phyloP scores from a whole-genome alignment of 2,797 vertebrate genomes.

The Enteromius fasciolatus region DNA sequence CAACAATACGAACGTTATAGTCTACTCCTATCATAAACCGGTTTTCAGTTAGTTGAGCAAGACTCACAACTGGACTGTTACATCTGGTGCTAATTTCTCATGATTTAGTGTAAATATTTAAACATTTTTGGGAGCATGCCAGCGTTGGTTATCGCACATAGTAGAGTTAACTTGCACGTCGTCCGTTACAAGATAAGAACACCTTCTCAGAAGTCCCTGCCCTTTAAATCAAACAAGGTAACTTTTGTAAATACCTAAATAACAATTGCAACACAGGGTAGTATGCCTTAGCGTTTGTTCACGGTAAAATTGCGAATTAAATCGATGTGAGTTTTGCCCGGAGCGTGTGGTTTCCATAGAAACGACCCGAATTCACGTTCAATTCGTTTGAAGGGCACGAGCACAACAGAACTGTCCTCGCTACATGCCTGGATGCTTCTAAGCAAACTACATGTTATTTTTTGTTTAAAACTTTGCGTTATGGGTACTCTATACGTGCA shows the following conservation, averaged over 20 bases:
- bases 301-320: constrained; percentile 5
- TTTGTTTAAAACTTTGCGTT: neutral
- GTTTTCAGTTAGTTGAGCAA: neutral
- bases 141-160: neutral
- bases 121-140: neutral
- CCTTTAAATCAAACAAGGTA: constrained; percentile 17
- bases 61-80: too few relatives aligned
- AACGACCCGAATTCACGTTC: constrained; percentile 51
- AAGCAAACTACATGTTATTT: neutral
- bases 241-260: neutral
- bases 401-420: constrained; percentile 19
- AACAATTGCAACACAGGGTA: neutral
- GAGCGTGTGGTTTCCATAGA: constrained; percentile 65
- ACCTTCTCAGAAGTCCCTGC: neutral
- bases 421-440: neutral
- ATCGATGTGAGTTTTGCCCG: constrained; percentile 60
- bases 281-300: neutral
- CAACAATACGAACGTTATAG: constrained; percentile 65
- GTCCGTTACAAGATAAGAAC: constrained; percentile 2
- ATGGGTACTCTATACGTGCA: neutral
- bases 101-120: neutral
- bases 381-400: constrained; percentile 65
- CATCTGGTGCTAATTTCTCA: too few relatives aligned
- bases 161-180: constrained; percentile 7
- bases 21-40: neutral